Conservation (phyloP, 2,888 invertebrate genomes). For the Steinernema scapterisci region DNA sequence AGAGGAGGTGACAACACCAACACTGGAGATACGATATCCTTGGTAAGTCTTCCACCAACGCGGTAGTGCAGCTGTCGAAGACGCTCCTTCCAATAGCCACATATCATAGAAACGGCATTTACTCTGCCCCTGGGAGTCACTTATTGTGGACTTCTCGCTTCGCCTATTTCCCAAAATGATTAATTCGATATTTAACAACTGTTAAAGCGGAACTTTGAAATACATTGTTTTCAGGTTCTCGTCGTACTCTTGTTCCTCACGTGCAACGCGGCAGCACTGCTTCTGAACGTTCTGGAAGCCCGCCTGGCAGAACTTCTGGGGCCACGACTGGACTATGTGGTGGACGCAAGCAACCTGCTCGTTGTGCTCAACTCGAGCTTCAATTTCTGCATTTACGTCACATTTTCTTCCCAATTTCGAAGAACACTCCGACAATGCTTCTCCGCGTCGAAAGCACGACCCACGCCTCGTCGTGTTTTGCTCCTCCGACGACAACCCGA, state of each 20-base stretch:
- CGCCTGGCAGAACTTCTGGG: conserved; percentile 50
- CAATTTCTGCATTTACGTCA: conserved; percentile 66
- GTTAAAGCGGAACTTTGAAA: conserved; percentile 11
- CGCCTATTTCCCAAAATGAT: neutral
- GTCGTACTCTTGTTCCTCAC: conserved; percentile 66
- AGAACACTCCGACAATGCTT: conserved; percentile 55
- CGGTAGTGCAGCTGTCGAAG: too few relatives aligned
- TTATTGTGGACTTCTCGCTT: neutral
- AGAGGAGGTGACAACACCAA: conserved; percentile 34
- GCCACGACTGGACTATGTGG: conserved; percentile 63
- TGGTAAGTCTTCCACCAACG: conserved; percentile 46
- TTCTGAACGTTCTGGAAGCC: conserved; percentile 64
- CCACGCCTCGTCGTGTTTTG: conserved; percentile 6
- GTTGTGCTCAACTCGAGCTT: conserved; percentile 67
- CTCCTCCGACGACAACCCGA: conserved; percentile 20
- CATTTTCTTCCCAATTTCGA: conserved; percentile 62
- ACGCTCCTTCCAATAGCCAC: neutral
- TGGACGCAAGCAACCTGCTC: conserved; percentile 65
- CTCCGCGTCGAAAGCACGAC: conserved; percentile 15
- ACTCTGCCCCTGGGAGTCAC: neutral
- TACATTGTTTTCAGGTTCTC: conserved; percentile 51
- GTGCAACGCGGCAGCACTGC: conserved; percentile 64
- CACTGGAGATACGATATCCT: conserved; percentile 50
- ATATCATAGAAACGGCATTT: conserved; percentile 1
- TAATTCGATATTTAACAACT: neutral